A percentile compares a stretch with the other conserved stretches of the same genome.
Conservation (phyloP, 2,888 invertebrate genomes). For the Heliconius hortense region DNA sequence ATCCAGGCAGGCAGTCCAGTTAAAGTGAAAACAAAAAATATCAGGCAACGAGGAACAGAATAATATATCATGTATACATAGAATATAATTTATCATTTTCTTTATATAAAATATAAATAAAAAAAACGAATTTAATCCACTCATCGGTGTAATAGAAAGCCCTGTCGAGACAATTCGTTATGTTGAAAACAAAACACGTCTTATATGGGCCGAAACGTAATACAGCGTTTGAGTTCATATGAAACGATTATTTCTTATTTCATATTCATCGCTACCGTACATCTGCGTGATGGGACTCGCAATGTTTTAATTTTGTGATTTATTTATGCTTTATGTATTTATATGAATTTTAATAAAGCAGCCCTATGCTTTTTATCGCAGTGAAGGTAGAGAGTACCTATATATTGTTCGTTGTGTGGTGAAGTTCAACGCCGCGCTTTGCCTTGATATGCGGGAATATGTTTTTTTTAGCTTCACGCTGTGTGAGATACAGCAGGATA, state of each 20-base stretch:
- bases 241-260: constrained; percentile 37
- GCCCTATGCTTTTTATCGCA: neutral
- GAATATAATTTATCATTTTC: too few relatives aligned
- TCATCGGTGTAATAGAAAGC: neutral
- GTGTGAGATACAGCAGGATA: too few relatives aligned
- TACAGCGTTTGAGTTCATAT: constrained; percentile 29
- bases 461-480: too few relatives aligned
- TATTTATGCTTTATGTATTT: constrained; percentile 1
- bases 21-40: too few relatives aligned
- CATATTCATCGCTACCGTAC: constrained; percentile 29
- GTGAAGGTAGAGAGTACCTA: too few relatives aligned
- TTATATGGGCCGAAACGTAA: constrained; percentile 20
- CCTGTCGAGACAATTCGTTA: constrained; percentile 30
- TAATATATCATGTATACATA: too few relatives aligned
- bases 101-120: too few relatives aligned
- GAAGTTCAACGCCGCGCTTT: too few relatives aligned
- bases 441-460: too few relatives aligned
- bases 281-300: constrained; percentile 26
- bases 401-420: too few relatives aligned
- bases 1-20: too few relatives aligned
- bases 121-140: neutral
- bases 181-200: constrained; percentile 41
- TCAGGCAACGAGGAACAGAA: too few relatives aligned
- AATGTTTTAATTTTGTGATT: constrained; percentile 31
- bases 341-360: neutral